phyloP scores from a whole-genome alignment of 2,888 invertebrate species.

The Rhyacophila evoluta region DNA sequence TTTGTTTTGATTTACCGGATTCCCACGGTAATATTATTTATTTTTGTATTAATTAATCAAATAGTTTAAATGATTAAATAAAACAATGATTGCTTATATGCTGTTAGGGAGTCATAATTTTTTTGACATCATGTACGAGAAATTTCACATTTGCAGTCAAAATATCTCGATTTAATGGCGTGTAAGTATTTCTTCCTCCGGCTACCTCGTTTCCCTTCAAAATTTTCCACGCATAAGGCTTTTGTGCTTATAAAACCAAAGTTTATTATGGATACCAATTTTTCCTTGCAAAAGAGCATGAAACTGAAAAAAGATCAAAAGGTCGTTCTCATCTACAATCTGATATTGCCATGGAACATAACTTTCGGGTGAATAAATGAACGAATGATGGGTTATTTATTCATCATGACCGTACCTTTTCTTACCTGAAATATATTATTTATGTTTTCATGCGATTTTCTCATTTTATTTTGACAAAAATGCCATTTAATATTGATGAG shows the following conservation, averaged over 20 bases:
- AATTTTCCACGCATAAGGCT: conserved; percentile 19
- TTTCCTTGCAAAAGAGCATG: conserved; percentile 17
- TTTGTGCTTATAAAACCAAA: conserved; percentile 26
- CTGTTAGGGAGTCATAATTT: neutral
- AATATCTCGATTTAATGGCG: conserved; percentile 43
- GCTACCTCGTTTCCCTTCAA: neutral
- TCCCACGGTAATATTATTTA: too few species aligned
- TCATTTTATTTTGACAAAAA: conserved; percentile 16
- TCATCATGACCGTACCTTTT: conserved; percentile 20
- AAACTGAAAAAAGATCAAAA: conserved; percentile 26
- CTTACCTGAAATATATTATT: conserved; percentile 19
- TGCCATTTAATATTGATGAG: conserved; percentile 13
- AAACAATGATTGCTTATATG: too few species aligned
- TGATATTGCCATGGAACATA: conserved; percentile 14
- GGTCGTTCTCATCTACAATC: conserved; percentile 11
- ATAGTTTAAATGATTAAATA: too few species aligned
- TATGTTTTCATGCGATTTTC: conserved; percentile 4
- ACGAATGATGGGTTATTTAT: conserved; percentile 24
- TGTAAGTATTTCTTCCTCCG: conserved; percentile 37
- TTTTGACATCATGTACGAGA: neutral
- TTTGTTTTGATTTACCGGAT: too few species aligned
- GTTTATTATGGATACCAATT: conserved; percentile 31
- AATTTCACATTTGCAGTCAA: conserved; percentile 36
- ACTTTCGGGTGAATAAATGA: conserved; percentile 24
- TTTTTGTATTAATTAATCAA: too few species aligned